Evolutionary conservation across 2,888 invertebrate species (phyloP).

Genomic region (Heteromurus nitidus): DNA sequence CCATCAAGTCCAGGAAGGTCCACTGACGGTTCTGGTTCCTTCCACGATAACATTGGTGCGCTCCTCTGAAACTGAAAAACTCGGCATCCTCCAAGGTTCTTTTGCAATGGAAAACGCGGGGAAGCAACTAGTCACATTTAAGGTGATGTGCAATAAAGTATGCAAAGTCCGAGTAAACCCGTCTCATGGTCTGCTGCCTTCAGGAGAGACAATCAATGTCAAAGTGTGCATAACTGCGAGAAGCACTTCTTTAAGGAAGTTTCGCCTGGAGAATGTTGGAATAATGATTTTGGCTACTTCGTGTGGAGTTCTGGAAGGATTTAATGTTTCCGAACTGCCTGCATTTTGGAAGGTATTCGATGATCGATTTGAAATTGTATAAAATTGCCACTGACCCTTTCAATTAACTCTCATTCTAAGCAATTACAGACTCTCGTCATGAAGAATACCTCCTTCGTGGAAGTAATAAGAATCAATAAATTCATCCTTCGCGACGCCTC

Average conservation of each 20-base stretch:
- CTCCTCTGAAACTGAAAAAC: background rate
- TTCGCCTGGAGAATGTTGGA: too few relatives aligned
- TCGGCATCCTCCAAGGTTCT: background rate
- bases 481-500: too few relatives aligned
- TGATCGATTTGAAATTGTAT: background rate
- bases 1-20: background rate
- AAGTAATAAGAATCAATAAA: background rate
- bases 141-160: background rate
- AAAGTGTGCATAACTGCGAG: background rate
- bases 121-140: background rate
- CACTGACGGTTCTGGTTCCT: background rate
- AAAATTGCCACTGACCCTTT: background rate
- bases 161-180: background rate
- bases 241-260: background rate
- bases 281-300: constrained; percentile 24
- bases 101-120: background rate
- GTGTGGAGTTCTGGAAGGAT: background rate
- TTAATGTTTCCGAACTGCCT: background rate
- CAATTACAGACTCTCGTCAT: too few relatives aligned
- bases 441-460: too few relatives aligned
- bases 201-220: background rate
- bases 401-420: background rate
- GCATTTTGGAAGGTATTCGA: background rate
- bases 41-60: background rate
- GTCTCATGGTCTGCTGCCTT: background rate